Base-by-base conservation (phyloP, 2,888 invertebrate species). In the Polymixis lichenea region DNA sequence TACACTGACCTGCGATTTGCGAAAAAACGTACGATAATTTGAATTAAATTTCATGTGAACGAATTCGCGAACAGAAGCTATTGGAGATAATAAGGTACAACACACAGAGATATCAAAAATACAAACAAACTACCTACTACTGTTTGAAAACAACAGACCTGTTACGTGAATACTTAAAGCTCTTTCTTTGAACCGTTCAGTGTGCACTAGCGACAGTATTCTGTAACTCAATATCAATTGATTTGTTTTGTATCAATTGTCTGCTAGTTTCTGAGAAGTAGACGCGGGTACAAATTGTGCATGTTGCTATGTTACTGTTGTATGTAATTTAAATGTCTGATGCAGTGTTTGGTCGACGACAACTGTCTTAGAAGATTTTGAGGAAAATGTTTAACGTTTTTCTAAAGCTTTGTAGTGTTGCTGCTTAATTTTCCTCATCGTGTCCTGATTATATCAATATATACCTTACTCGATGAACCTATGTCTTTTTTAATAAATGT, bases 181-280 rank as follows among this genome's bases (percentile, higher is more conserved):
- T 58, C 5, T 53, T 78, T 60, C 77, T 11, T 9, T 19, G 74
- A 78, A 78, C 73, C 25, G 53, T 46, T 60, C 17, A 72, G 72
- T 58, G 51, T 46, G 55, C 32, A 28, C 53, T 7, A 13, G 46
- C 53, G 32, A 32, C 60, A 25, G 64, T 58, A 46, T 53, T 49
- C 15, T 0, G 25, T 43, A 53, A 67, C n/a, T 43, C 15, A 46
- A 81, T 46, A 56, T 2, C 62, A 82, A 82, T 78, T 56, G 67
- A 82, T 81, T 80, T 81, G 81, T 80, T 62, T 60, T 61, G 25
- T 60, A 38, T 55, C 66, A 67, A 68, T 75, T 53, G 78, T 0
- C n/a, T 15, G 19, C 0, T 67, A 9, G 43, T 43, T 82, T 62
- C 78, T 46, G 4, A 32, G 82, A 78, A 78, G 13, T 46, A 73